phyloP scores from a whole-genome alignment of 2,113 vertebrate genomes.

The Aix galericulata region DNA sequence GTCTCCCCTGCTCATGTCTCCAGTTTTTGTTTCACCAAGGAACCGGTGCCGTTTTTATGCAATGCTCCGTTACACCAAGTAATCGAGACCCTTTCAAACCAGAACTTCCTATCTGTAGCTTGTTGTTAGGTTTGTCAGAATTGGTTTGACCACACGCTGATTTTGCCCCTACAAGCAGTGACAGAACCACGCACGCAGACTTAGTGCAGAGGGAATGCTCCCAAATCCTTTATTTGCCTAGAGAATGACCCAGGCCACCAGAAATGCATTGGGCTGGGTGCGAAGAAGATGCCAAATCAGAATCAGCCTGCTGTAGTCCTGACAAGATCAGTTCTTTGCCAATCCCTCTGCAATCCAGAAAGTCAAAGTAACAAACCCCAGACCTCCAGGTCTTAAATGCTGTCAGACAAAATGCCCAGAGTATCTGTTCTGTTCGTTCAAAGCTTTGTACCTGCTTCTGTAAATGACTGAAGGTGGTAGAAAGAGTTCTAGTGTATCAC shows the following conservation, averaged over 20 bases:
- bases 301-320: neutral
- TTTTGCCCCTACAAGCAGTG: neutral
- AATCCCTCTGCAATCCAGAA: neutral
- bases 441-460: neutral
- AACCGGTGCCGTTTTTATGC: neutral
- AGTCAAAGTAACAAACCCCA: neutral
- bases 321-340: neutral
- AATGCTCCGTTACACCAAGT: neutral
- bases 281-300: neutral
- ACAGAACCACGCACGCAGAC: neutral
- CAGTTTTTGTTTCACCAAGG: neutral
- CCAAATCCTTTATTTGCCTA: neutral
- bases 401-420: neutral
- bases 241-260: neutral
- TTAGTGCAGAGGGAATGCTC: neutral
- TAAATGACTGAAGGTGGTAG: neutral
- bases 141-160: accelerated
- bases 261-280: neutral
- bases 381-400: neutral
- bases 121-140: neutral
- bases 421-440: neutral
- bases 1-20: accelerated
- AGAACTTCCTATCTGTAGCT: neutral
- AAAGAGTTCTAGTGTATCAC: neutral
- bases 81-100: too few relatives aligned